These are phyloP conservation scores for Tribolium castaneum DNA, from an alignment of 1,140 invertebrate species.

Conservation along the genomic window DNA sequence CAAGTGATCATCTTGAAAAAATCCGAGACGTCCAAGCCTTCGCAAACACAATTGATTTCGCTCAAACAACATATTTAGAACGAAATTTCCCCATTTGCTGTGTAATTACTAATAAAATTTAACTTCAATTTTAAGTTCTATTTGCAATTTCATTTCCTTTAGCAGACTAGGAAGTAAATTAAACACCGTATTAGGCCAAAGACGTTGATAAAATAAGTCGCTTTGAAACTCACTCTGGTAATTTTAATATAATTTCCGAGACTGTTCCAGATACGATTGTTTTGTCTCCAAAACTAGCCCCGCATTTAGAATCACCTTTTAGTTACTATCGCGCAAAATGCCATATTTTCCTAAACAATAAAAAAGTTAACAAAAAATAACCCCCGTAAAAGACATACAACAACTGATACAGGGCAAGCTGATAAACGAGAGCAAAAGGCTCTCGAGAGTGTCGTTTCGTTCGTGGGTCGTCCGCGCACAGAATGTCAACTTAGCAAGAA, in stretches of 20 bases:
- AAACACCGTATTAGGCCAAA: conserved; percentile 30
- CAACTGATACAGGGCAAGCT: conserved; percentile 42
- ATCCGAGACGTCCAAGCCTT: conserved; percentile 27
- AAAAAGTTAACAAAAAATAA: conserved; percentile 44
- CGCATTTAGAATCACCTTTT: not conserved
- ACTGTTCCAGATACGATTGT: conserved; percentile 27
- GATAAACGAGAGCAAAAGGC: conserved; percentile 46
- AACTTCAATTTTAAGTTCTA: conserved; percentile 23
- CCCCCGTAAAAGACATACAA: conserved; percentile 34
- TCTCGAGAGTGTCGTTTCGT: conserved; percentile 46
- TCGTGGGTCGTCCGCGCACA: conserved; percentile 40
- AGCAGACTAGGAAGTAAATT: conserved; percentile 31
- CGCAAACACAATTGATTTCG: conserved; percentile 35
- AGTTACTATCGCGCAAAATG: conserved; percentile 7
- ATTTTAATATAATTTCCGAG: conserved; percentile 38
- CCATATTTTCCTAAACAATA: conserved; percentile 31
- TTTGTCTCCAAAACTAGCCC: not conserved
- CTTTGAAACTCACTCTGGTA: conserved; percentile 36
- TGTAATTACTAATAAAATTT: conserved; percentile 34
- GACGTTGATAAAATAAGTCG: conserved; percentile 38
- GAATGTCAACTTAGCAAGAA: conserved; percentile 44
- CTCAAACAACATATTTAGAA: not conserved
- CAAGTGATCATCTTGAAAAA: conserved; percentile 40
- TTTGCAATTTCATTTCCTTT: conserved; percentile 30
- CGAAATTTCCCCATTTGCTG: not conserved